Evolutionary conservation across 2,888 invertebrate species (phyloP).

Genomic region (Stenurella melanura): DNA sequence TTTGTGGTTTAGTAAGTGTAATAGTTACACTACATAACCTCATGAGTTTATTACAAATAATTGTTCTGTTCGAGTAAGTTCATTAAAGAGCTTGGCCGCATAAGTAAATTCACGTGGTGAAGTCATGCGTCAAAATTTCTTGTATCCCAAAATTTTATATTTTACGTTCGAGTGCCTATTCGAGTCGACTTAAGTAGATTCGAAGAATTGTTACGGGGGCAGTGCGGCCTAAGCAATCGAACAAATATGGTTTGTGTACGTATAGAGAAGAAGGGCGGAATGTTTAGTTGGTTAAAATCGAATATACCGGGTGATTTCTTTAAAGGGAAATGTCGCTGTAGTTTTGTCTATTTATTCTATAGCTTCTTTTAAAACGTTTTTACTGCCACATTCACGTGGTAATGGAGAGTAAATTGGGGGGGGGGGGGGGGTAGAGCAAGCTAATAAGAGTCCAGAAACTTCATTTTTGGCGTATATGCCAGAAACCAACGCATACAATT

Average conservation of each 20-base stretch:
- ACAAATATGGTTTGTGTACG: not conserved
- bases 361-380: too few relatives aligned
- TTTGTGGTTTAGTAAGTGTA: conserved; percentile 19
- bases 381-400: too few relatives aligned
- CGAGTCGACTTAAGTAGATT: conserved; percentile 11
- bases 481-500: too few relatives aligned
- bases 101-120: conserved; percentile 19
- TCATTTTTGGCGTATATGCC: too few relatives aligned
- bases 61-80: conserved; percentile 27
- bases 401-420: too few relatives aligned
- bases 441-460: too few relatives aligned
- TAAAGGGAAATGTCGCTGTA: too few relatives aligned
- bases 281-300: not conserved
- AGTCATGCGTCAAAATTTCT: conserved; percentile 34
- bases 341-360: too few relatives aligned
- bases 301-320: not conserved
- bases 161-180: conserved; percentile 20
- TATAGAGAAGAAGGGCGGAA: not conserved
- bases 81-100: conserved; percentile 17
- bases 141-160: conserved; percentile 11
- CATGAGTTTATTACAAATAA: conserved; percentile 21
- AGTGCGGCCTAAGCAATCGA: not conserved
- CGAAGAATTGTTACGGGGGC: conserved; percentile 1
- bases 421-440: too few relatives aligned
- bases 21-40: not conserved